Base-by-base conservation (phyloP, 2,113 vertebrate genomes). In the Dendrocopos noguchii region DNA sequence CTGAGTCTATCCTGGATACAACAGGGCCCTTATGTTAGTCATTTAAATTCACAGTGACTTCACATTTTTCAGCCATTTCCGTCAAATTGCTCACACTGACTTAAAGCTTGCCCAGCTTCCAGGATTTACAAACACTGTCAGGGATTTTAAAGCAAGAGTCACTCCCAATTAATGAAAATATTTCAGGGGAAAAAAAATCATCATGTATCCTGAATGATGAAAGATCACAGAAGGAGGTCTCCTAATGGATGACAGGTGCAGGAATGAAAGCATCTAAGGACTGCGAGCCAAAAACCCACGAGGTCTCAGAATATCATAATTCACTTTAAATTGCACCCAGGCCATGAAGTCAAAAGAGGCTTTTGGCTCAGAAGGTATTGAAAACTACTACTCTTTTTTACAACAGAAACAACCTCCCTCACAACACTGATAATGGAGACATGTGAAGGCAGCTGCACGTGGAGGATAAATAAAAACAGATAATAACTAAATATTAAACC, bases 201-300 rank as follows among this genome's bases (percentile, higher is more conserved):
- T 98, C 98, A 97, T 98, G 98, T 98, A 99, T 98, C 98, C 96
- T 98, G 94, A 96, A 97, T 96, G 98, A 98, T 98, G 98, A 99
- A 98, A 98, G 98, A 97, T 97, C 96, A 96, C 95, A 97, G 97
- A 95, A 97, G 98, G 98, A 98, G 98, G 98, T 97, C 98, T 98
- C 97, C 96, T 99, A 98, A 98, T 96, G 90, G 97, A 97, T 98
- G 97, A 97, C 98, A 99, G 98, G 98, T 99, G 98, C 97, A 97
- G 96, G 65, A 95, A 96, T 97, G 93, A 97, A 98, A 97, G 97
- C 95, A 97, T 97, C 95, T 95, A 92, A 92, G 92, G 94, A 97
- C 91, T 88, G 84, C 59, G 96, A 97, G 97, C 96, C 93, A 97
- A 98, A 98, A 98, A 98, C 93, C 96, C 96, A 96, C 97, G 97